Evolutionary conservation across 2,888 invertebrate genomes (phyloP).

Genomic region (Drosophila testacea): DNA sequence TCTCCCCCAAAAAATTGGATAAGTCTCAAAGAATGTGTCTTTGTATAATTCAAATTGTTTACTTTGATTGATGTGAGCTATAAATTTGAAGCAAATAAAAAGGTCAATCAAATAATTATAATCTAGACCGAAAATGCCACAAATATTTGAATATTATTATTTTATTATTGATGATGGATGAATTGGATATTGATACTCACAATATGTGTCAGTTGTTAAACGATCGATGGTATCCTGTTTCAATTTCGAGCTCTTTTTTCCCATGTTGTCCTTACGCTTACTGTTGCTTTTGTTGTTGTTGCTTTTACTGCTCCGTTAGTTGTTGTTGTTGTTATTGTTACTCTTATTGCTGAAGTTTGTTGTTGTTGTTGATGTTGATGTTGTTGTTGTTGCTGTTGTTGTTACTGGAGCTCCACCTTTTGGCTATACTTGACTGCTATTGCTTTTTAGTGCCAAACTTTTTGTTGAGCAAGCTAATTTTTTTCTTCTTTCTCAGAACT

Average conservation of each 20-base stretch:
- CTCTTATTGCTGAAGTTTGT: slow-evolving; percentile 84
- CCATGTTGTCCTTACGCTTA: slow-evolving; percentile 88
- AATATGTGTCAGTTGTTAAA: slow-evolving; percentile 96
- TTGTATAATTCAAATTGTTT: slow-evolving; percentile 12
- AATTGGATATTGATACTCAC: slow-evolving; percentile 87
- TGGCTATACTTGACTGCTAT: slow-evolving; percentile 63
- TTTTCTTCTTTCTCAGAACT: slow-evolving; percentile 46
- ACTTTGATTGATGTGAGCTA: slow-evolving; percentile 39
- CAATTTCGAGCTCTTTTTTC: slow-evolving; percentile 98
- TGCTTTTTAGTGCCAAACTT: slow-evolving; percentile 68
- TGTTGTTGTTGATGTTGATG: slow-evolving; percentile 74
- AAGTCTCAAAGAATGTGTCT: not conserved
- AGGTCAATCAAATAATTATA: slow-evolving; percentile 43
- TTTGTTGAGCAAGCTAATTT: slow-evolving; percentile 44
- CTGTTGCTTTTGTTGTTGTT: slow-evolving; percentile 13
- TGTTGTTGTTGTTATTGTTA: slow-evolving; percentile 84
- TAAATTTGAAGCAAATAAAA: slow-evolving; percentile 16
- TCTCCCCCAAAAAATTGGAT: not conserved
- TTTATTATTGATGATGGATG: slow-evolving; percentile 12
- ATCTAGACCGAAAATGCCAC: slow-evolving; percentile 1
- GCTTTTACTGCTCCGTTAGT: slow-evolving; percentile 20
- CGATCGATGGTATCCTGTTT: slow-evolving; percentile 97
- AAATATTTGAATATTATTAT: slow-evolving; percentile 12
- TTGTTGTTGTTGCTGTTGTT: slow-evolving; percentile 73
- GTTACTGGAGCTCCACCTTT: slow-evolving; percentile 22